These are phyloP conservation scores for Spermophilus dauricus DNA, from an alignment of 2,113 vertebrate genomes.

Conservation along the genomic window DNA sequence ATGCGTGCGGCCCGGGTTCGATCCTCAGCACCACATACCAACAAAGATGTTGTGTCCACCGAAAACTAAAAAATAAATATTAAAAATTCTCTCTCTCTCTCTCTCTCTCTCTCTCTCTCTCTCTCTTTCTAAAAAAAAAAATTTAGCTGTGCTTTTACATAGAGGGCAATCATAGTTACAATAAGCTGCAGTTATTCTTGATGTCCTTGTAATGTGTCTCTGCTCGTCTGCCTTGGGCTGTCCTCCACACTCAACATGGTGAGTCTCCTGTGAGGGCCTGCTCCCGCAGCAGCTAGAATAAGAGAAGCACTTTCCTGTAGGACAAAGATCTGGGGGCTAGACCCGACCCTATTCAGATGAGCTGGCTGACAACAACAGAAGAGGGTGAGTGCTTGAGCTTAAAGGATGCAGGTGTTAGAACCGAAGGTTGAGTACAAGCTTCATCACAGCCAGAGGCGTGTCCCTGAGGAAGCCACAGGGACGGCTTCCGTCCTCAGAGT, in stretches of 20 bases:
- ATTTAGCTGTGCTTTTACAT: neutral
- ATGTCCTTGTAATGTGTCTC: no score
- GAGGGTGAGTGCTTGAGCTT: neutral
- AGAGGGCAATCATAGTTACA: neutral
- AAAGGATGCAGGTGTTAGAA: neutral
- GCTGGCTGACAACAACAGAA: no score
- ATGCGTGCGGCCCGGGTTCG: no score
- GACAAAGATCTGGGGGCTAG: neutral
- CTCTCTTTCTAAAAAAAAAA: no score
- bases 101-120: no score
- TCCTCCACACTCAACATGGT: neutral
- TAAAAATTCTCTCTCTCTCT: no score
- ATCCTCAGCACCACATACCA: no score
- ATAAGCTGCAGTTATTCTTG: neutral
- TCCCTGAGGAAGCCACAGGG: neutral
- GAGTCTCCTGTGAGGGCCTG: accelerated
- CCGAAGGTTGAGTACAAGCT: neutral
- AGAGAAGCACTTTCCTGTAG: neutral
- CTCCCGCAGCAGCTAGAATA: accelerated
- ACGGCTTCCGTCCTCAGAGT: neutral
- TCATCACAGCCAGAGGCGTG: accelerated
- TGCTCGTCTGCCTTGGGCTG: neutral
- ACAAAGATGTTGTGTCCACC: no score
- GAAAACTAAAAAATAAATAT: no score
- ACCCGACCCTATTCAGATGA: neutral